Evolutionary conservation across 2,113 vertebrate genomes (phyloP), one percentile per base, ranked within the genome.

Genomic region (Oncorhynchus nerka): DNA sequence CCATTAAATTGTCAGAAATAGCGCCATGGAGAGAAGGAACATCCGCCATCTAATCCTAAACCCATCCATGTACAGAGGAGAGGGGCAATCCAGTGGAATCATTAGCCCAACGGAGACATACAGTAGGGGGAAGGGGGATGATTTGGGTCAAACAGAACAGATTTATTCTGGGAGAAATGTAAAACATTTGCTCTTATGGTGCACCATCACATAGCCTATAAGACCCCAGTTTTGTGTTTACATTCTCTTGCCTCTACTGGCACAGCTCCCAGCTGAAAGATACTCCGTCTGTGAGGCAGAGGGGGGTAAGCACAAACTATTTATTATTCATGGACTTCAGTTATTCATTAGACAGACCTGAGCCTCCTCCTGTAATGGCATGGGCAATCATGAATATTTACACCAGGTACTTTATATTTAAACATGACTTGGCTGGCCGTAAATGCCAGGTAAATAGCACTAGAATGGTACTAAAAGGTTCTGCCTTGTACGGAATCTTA

Each of bases 361-460:
- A 81, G 84, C 78, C 76, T 65, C 75, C 76, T 81, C 79, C 55
- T 77, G 79, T 86, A 75, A 84, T 86, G 76, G 79, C 78, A 76
- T 76, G 71, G 74, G 73, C 69, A 30, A 39, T 84, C 86, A 88
- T 90, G 86, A 89, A 90, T 91, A 91, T 91, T 91, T 85, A 89
- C 80, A 83, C 72, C 59, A 61, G 68, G 66, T 83, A 72, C 79
- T 86, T 90, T 80, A 88, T 90, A 91, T 93, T 92, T 90, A 89
- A 89, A 87, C 83, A 89, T 85, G 87, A 81, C 75, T 81, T 73
- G 51, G 71, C n/a, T 83, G 76, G 68, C 70, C 77, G 77, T 85
- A 88, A 91, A 91, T 89, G 87, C 34, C 83, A 90, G 89, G 87
- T 87, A 87, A 93, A 89, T 79, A 89, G 81, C 78, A 79, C 74